phyloP scores from a whole-genome alignment of 1,140 invertebrate genomes.

The Chionoecetes opilio region DNA sequence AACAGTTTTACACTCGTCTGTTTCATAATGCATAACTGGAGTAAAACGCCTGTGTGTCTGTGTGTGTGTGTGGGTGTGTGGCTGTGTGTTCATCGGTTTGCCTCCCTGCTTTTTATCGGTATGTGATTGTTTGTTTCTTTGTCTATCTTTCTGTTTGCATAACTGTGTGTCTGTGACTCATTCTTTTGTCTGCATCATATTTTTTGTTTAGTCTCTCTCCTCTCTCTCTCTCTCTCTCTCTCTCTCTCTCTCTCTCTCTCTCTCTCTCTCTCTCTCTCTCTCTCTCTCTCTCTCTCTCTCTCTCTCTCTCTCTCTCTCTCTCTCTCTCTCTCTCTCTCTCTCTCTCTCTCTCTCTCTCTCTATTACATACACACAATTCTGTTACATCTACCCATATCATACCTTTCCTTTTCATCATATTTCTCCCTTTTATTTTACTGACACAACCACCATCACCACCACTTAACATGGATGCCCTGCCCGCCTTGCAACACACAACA shows the following conservation, averaged over 20 bases:
- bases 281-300: too few relatives aligned
- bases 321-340: background rate
- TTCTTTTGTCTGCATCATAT: too few relatives aligned
- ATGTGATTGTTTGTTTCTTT: slow-evolving; percentile 36
- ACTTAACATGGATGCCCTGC: background rate
- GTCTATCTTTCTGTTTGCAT: background rate
- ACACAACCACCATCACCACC: background rate
- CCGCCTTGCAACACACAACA: background rate
- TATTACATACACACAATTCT: background rate
- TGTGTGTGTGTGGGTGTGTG: slow-evolving; percentile 38
- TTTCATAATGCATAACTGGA: background rate
- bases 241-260: too few relatives aligned
- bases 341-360: background rate
- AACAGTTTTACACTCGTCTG: background rate
- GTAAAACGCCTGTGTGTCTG: background rate
- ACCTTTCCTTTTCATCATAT: background rate
- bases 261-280: too few relatives aligned
- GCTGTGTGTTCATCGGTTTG: too few relatives aligned
- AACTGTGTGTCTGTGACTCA: too few relatives aligned
- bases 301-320: too few relatives aligned
- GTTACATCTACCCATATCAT: too few relatives aligned
- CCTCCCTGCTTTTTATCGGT: too few relatives aligned
- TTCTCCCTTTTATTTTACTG: background rate
- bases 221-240: too few relatives aligned
- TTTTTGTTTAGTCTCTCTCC: too few relatives aligned